These are phyloP conservation scores for Fopius arisanus DNA, from an alignment of 1,140 invertebrate species.

Conservation along the genomic window DNA sequence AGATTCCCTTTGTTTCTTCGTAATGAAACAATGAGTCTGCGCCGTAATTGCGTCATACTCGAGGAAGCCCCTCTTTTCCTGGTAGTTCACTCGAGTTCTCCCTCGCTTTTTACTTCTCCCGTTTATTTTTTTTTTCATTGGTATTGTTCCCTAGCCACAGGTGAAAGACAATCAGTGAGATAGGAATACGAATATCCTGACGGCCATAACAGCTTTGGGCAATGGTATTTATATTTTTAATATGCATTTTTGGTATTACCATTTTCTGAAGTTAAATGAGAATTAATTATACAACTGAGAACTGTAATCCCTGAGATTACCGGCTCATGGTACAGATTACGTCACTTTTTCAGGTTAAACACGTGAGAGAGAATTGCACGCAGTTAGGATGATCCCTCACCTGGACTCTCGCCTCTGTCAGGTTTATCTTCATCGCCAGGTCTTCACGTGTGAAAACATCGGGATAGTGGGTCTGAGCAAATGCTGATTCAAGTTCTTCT, in stretches of 20 bases:
- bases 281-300: conserved; percentile 41
- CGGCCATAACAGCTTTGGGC: too few species aligned
- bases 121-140: not conserved
- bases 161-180: not conserved
- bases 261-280: not conserved
- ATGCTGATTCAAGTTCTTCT: conserved; percentile 96
- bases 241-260: too few species aligned
- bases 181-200: too few species aligned
- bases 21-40: conserved; percentile 67
- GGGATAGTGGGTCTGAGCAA: conserved; percentile 97
- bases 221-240: too few species aligned
- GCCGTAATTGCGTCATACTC: conserved; percentile 62
- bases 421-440: conserved; percentile 97
- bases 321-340: conserved; percentile 64
- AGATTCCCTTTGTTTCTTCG: conserved; percentile 64
- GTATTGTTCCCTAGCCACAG: not conserved
- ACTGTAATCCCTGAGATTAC: conserved; percentile 64
- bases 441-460: conserved; percentile 98
- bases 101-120: conserved; percentile 22
- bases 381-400: conserved; percentile 63
- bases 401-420: conserved; percentile 97
- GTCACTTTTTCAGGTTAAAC: conserved; percentile 65
- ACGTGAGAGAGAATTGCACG: conserved; percentile 46
- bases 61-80: conserved; percentile 33
- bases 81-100: conserved; percentile 19